phyloP scores from a whole-genome alignment of 2,888 invertebrate genomes.

The Plutella xylostella region DNA sequence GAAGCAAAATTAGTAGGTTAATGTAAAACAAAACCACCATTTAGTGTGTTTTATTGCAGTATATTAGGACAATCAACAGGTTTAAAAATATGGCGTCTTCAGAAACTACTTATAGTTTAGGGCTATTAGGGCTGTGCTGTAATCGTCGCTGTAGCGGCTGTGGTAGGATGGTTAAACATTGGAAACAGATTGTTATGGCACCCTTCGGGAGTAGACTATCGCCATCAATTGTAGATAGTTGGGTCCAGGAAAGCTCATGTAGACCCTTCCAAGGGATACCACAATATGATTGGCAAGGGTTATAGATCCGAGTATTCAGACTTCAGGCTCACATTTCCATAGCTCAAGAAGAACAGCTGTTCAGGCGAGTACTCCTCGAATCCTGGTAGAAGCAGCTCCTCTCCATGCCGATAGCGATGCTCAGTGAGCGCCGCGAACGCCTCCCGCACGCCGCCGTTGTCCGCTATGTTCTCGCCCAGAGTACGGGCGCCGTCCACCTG shows the following conservation, averaged over 20 bases:
- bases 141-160: too few relatives aligned
- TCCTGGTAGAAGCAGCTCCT: constrained; percentile 77
- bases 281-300: too few relatives aligned
- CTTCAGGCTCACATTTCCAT: constrained; percentile 85
- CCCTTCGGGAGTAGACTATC: too few relatives aligned
- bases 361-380: constrained; percentile 77
- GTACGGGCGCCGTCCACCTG: constrained; percentile 82
- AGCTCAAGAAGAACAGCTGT: constrained; percentile 84
- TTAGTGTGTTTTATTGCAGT: constrained; percentile 2
- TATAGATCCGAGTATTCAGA: too few relatives aligned
- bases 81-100: not conserved
- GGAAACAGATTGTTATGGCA: too few relatives aligned
- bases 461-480: constrained; percentile 85
- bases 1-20: constrained; percentile 18
- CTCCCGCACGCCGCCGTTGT: constrained; percentile 84
- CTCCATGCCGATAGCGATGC: constrained; percentile 63
- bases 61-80: too few relatives aligned
- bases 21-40: not conserved
- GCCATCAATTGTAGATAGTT: too few relatives aligned
- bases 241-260: too few relatives aligned
- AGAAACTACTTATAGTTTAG: too few relatives aligned
- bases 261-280: too few relatives aligned
- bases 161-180: too few relatives aligned
- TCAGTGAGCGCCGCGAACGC: constrained; percentile 76
- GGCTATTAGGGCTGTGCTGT: too few relatives aligned